These are phyloP conservation scores for Drosophila phalerata DNA, from an alignment of 2,888 invertebrate species.

Conservation along the genomic window DNA sequence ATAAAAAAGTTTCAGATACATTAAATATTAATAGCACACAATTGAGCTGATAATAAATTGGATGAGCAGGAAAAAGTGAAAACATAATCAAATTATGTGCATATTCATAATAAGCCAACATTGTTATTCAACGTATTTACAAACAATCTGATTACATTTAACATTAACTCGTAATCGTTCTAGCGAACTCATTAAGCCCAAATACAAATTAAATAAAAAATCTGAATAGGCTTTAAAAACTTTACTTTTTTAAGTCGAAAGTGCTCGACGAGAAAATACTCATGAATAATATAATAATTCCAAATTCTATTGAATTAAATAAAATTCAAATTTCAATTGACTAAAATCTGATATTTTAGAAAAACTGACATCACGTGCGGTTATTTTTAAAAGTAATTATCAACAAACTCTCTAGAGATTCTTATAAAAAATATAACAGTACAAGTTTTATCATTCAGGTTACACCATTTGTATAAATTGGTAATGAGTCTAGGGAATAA, in stretches of 20 bases:
- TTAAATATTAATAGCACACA: conserved; percentile 60
- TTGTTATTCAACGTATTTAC: neutral
- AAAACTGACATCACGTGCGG: too few relatives aligned
- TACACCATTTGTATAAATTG: conserved; percentile 1
- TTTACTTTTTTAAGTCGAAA: neutral
- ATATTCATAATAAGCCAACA: conserved; percentile 5
- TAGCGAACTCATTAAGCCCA: neutral
- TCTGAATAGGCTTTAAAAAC: neutral
- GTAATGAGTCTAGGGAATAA: conserved; percentile 2
- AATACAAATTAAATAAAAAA: neutral
- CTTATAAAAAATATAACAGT: neutral
- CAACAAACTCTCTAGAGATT: neutral
- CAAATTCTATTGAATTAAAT: too few relatives aligned
- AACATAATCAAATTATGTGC: conserved; percentile 13
- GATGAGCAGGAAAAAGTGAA: conserved; percentile 8
- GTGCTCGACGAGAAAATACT: neutral
- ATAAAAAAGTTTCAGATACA: conserved; percentile 45
- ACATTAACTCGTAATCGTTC: neutral
- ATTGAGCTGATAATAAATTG: conserved; percentile 33
- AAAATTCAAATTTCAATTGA: too few relatives aligned
- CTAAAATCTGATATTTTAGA: too few relatives aligned
- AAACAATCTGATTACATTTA: neutral
- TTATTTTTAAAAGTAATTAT: too few relatives aligned
- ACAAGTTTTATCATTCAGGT: neutral
- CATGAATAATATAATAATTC: neutral